Evolutionary conservation across 2,888 invertebrate species (phyloP).

Genomic region (Papilio gigon): DNA sequence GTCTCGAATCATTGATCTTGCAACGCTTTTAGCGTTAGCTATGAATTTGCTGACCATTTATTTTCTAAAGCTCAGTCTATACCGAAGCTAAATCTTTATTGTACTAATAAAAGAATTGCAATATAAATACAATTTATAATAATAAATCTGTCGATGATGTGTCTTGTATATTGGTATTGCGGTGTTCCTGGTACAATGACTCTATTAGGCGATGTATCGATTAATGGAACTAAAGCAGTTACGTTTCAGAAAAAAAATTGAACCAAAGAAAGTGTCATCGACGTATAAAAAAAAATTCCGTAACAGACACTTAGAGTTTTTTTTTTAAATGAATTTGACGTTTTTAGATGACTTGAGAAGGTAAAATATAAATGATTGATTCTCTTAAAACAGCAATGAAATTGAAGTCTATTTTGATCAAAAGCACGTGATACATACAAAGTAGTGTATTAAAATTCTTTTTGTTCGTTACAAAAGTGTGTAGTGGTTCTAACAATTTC

Average conservation of each 20-base stretch:
- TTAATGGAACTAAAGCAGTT: too few species aligned
- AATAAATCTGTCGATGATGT: not conserved
- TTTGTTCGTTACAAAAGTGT: constrained; percentile 17
- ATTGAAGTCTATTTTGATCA: too few species aligned
- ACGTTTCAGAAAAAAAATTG: too few species aligned
- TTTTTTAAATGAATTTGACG: not conserved
- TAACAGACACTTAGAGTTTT: too few species aligned
- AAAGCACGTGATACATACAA: not conserved
- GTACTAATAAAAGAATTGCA: not conserved
- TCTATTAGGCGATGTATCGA: too few species aligned
- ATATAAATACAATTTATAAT: not conserved
- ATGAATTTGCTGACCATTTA: constrained; percentile 18
- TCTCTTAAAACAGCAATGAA: too few species aligned
- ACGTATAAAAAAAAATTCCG: too few species aligned
- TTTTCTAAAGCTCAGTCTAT: constrained; percentile 8
- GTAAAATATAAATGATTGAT: too few species aligned
- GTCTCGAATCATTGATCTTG: constrained; percentile 33
- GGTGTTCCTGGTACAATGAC: too few species aligned
- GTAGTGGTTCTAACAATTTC: constrained; percentile 26
- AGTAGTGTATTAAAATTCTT: not conserved
- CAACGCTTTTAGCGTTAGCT: constrained; percentile 31
- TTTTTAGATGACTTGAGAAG: not conserved
- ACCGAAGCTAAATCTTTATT: not conserved
- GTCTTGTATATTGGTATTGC: not conserved
- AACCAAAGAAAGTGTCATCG: too few species aligned